A percentile compares a stretch with the other conserved stretches of the same genome.
These are phyloP conservation scores for Myotis lucifugus DNA, from an alignment of 2,113 vertebrate genomes.

Conservation along the genomic window DNA sequence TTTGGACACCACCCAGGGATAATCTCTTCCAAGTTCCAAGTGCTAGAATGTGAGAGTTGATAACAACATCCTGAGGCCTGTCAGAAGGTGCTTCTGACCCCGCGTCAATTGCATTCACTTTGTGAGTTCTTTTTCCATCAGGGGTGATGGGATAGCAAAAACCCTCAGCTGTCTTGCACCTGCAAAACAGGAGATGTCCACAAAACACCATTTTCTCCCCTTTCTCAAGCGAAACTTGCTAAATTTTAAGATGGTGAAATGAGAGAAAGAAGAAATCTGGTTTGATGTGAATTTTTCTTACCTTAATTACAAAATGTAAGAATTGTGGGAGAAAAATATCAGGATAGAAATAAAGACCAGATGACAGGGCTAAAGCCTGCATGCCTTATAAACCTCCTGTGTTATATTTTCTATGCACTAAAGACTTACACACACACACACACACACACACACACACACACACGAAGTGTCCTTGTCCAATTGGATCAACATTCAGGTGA, in stretches of 20 bases:
- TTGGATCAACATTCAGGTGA: neutral
- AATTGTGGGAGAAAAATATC: neutral
- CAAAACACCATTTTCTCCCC: neutral
- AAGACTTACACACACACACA: neutral
- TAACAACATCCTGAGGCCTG: slow-evolving; percentile 14
- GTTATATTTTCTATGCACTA: neutral
- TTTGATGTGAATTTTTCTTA: neutral
- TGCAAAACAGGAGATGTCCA: neutral
- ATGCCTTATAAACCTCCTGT: neutral
- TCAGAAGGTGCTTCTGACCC: neutral
- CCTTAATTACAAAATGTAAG: slow-evolving; percentile 8
- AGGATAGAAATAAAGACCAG: neutral
- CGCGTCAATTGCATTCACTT: neutral
- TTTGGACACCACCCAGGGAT: neutral
- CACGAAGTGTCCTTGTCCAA: neutral
- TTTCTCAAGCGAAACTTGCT: neutral
- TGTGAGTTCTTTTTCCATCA: slow-evolving; percentile 21
- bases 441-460: neutral
- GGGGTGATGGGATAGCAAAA: neutral
- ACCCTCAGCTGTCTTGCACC: neutral
- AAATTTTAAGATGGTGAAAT: neutral
- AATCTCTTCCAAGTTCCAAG: neutral
- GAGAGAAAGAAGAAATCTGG: neutral
- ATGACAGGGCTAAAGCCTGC: neutral
- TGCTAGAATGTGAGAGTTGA: neutral